A percentile compares a stretch with the other conserved stretches of the same genome.
Evolutionary conservation across 2,888 invertebrate species (phyloP).

Genomic region (Tigriopus californicus): DNA sequence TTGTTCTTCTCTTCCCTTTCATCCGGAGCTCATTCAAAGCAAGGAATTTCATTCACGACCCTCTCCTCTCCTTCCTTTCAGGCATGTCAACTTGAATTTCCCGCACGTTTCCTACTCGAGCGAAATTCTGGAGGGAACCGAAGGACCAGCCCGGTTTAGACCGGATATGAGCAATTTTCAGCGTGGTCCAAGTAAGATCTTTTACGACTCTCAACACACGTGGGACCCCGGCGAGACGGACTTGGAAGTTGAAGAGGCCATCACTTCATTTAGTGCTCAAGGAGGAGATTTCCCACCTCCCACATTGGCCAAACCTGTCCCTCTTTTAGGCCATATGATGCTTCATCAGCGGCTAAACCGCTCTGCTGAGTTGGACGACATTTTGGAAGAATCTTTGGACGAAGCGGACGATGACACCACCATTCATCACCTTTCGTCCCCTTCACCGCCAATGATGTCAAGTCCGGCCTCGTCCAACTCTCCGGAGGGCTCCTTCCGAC

Average conservation of each 20-base stretch:
- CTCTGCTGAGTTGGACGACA: conserved; percentile 7
- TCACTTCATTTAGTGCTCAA: too few relatives aligned
- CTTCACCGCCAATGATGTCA: background rate
- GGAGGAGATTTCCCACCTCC: background rate
- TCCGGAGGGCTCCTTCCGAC: conserved; percentile 5
- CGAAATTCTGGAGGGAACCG: too few relatives aligned
- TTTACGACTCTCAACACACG: background rate
- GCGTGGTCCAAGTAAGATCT: background rate
- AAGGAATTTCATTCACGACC: too few relatives aligned
- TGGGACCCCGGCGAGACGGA: conserved; percentile 14
- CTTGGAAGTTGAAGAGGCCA: background rate
- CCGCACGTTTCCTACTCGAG: too few relatives aligned
- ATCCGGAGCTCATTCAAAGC: too few relatives aligned
- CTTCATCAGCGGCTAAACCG: background rate
- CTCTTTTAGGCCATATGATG: background rate
- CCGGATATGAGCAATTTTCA: conserved; percentile 4
- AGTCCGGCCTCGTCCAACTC: background rate
- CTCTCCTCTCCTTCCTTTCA: too few relatives aligned
- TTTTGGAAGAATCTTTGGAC: conserved; percentile 2
- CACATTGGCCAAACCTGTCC: background rate
- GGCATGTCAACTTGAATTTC: too few relatives aligned
- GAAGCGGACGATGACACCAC: background rate
- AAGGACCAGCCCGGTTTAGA: too few relatives aligned
- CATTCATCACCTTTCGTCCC: background rate
- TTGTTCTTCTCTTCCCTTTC: too few relatives aligned